A percentile compares a stretch with the other conserved stretches of the same genome.
phyloP scores from a whole-genome alignment of 2,888 invertebrate species.

The Steromphala cineraria region DNA sequence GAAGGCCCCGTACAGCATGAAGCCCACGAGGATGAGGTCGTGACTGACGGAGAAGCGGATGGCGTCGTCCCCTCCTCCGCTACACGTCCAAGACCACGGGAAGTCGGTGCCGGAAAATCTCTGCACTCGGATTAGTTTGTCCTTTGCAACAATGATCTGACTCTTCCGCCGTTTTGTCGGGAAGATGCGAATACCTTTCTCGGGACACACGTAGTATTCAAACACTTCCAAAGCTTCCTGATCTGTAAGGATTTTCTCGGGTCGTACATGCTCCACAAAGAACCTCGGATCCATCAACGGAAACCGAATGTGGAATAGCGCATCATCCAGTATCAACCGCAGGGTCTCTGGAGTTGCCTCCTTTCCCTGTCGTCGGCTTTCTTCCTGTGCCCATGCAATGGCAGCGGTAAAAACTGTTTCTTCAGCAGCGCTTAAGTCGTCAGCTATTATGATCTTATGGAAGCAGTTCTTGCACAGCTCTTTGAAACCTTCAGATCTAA shows the following conservation, averaged over 20 bases:
- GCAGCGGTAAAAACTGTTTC: not conserved
- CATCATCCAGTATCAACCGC: not conserved
- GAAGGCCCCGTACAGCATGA: not conserved
- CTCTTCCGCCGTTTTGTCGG: not conserved
- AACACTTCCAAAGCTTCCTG: not conserved
- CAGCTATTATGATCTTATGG: not conserved
- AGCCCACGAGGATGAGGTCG: not conserved
- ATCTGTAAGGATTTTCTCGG: not conserved
- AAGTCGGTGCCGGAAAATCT: not conserved
- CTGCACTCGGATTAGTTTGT: not conserved
- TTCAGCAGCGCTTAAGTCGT: not conserved
- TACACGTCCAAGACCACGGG: not conserved
- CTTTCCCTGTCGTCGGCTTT: not conserved
- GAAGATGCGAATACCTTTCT: not conserved
- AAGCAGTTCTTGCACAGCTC: slow-evolving; percentile 4
- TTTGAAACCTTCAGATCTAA: not conserved
- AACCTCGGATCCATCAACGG: not conserved
- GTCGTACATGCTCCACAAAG: not conserved
- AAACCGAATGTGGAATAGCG: not conserved
- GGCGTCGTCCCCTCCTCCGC: not conserved
- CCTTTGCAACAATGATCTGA: not conserved
- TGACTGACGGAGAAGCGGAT: not conserved
- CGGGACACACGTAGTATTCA: not conserved
- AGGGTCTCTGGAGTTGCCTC: not conserved
- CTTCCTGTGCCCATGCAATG: not conserved